Evolutionary conservation across 64 coral and sea anemone species (phyloP), one percentile per base, ranked within the genome.

Genomic region (Trachythela sp.): DNA sequence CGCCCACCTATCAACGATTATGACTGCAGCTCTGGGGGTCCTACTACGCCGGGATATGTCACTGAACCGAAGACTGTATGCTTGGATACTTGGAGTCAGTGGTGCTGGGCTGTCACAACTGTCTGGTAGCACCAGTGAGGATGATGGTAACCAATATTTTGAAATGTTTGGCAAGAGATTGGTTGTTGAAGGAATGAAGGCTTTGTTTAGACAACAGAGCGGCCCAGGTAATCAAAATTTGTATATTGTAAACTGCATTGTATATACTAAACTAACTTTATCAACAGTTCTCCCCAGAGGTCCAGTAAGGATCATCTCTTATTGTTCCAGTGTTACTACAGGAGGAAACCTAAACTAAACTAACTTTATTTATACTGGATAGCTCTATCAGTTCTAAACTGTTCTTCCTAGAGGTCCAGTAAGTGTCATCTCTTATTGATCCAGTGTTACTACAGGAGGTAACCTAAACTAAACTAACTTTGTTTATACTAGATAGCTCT

Each of bases 41-140:
- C 85, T 97, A 2, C 64, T 97, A 30, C 92, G 95, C 48, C 84
- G 95, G 60, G 95, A 97, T 39, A 97, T 97, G 95, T 97, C 95
- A 6, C 87, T 97, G 27, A 97, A 97, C 48, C 83, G 95, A 22
- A 84, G 95, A n/a, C 95, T 97, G 20, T 97, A 97, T 49, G 87
- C 90, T 0, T 97, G 95, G 95, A 72, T 97, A 35, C 39, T 97
- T 4, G 95, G 95, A n/a, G 33, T 87, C 39, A 89, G 86, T 38
- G 40, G 87, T 38, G 48, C 49, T 39, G 89, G 30, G 58, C 51
- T 64, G 6, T 77, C 80, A 71, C 52, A 51, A 5, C 15, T 54
- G 4, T 89, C 87, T 37, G 85, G 56, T 64, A 64, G 56, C 56
- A 64, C 56, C 20, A 64, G 56, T 64, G 56, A 64, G 22, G 56